phyloP scores from a whole-genome alignment of 2,113 vertebrate species.

The Gopherus flavomarginatus region DNA sequence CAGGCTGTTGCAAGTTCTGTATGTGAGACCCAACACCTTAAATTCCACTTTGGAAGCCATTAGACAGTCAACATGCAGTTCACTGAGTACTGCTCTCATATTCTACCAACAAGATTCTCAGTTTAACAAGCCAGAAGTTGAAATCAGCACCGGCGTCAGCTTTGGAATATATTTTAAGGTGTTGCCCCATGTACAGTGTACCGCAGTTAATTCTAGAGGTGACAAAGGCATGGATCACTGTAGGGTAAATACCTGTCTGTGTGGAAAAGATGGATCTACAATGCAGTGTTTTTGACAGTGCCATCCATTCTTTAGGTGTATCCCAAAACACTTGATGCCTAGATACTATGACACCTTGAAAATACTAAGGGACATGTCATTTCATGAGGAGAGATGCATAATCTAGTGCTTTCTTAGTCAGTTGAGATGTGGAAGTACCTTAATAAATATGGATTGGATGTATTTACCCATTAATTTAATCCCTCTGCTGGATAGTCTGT shows the following conservation, averaged over 20 bases:
- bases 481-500: not conserved
- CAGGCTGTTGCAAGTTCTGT: not conserved
- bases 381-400: not conserved
- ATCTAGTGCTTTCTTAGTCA: not conserved
- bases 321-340: not conserved
- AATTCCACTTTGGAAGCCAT: not conserved
- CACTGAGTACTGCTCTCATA: not conserved
- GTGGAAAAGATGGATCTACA: not conserved
- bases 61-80: not conserved
- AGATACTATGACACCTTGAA: not conserved
- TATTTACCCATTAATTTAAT: not conserved
- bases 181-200: not conserved
- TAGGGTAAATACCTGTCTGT: not conserved
- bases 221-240: no score
- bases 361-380: not conserved
- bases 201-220: no score
- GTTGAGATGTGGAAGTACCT: not conserved
- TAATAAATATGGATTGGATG: not conserved
- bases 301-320: not conserved
- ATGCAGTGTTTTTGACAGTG: not conserved
- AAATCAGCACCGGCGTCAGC: not conserved
- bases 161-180: rapidly evolving
- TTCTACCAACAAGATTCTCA: not conserved
- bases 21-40: not conserved
- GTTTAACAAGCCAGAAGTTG: not conserved